Evolutionary conservation across 2,113 vertebrate species (phyloP).

Genomic region (Aspidoscelis tigris): DNA sequence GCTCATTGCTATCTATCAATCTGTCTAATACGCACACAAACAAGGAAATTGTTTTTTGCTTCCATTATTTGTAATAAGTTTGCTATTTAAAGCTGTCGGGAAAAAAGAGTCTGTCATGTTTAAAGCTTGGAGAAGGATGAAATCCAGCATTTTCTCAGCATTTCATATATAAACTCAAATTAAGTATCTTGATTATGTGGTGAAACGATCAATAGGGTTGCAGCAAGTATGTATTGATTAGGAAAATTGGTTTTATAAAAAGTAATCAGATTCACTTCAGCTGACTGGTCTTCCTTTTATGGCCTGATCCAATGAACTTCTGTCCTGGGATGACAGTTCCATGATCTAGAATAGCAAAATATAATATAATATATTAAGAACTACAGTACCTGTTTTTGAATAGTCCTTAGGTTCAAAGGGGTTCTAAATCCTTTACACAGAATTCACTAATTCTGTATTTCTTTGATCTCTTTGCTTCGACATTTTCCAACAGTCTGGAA

Average conservation of each 20-base stretch:
- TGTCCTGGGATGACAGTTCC: neutral
- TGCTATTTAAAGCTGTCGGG: neutral
- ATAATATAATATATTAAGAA: neutral
- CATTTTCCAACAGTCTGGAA: no score
- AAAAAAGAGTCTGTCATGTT: slow-evolving; percentile 22
- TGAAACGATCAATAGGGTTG: slow-evolving; percentile 45
- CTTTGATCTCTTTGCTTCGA: no score
- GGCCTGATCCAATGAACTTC: slow-evolving; percentile 7
- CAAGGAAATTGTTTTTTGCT: no score
- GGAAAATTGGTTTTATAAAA: slow-evolving; percentile 33
- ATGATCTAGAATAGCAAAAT: neutral
- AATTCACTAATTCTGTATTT: no score
- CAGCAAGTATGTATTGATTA: slow-evolving; percentile 45
- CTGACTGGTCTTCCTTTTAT: slow-evolving; percentile 24
- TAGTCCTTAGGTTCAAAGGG: neutral
- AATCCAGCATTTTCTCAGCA: slow-evolving; percentile 19
- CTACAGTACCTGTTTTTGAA: neutral
- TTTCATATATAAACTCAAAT: slow-evolving; percentile 26
- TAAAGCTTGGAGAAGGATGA: slow-evolving; percentile 42
- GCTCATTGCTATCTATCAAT: no score
- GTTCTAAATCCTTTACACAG: neutral
- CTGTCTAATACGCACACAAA: no score
- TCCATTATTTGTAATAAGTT: neutral
- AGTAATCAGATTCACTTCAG: slow-evolving; percentile 18
- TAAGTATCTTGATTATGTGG: slow-evolving; percentile 48